Evolutionary conservation across 2,113 vertebrate species (phyloP).

Genomic region (Gobio gobio): DNA sequence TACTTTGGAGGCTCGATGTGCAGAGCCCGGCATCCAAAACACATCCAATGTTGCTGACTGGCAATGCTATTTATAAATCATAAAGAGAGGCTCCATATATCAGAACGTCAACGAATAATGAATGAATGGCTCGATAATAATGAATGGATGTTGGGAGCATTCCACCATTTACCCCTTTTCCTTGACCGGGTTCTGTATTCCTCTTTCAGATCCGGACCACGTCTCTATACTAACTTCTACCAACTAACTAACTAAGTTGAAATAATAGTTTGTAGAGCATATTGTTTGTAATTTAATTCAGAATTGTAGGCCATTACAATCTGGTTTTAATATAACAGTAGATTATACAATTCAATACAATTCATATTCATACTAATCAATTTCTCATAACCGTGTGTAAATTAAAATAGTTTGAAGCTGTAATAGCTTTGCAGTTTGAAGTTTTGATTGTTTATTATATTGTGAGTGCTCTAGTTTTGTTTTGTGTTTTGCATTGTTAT

Average conservation of each 20-base stretch:
- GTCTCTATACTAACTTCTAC: neutral
- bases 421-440: too few relatives aligned
- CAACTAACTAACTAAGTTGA: too few relatives aligned
- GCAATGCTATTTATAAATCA: neutral
- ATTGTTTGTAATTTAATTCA: neutral
- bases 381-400: too few relatives aligned
- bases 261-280: too few relatives aligned
- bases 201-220: neutral
- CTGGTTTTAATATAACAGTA: too few relatives aligned
- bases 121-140: neutral
- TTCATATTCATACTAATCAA: too few relatives aligned
- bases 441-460: too few relatives aligned
- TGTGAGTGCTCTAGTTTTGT: too few relatives aligned
- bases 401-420: too few relatives aligned
- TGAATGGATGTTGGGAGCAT: neutral
- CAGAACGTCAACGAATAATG: neutral
- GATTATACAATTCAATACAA: too few relatives aligned
- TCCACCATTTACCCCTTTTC: neutral
- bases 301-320: too few relatives aligned
- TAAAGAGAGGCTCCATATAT: neutral
- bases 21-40: neutral
- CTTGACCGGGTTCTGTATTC: neutral
- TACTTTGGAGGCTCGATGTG: neutral
- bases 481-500: too few relatives aligned
- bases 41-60: neutral